Evolutionary conservation across 2,113 vertebrate species (phyloP), one percentile per base, ranked within the genome.

Genomic region (Mormyrus lacerda): DNA sequence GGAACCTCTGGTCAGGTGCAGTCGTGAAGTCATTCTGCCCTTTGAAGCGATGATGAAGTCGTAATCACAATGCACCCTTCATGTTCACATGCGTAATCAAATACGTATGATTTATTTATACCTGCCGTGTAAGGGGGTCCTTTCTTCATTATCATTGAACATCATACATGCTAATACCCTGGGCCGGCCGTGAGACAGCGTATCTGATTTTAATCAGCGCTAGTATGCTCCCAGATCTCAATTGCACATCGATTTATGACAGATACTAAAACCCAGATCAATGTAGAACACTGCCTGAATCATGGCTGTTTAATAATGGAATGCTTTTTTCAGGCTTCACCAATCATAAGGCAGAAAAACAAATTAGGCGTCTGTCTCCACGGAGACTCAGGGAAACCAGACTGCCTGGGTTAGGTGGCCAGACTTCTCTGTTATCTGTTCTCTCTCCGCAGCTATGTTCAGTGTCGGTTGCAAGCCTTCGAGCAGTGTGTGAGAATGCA

Each of bases 151-250:
- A 47, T 47, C 82, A 84, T 42, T 44, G 44, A 47, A 47, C 82
- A 84, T n/a, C 42, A 45, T 84, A 21, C 42, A 84, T 45, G 44
- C 82, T 47, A 42, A 47, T 84, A 47, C 39, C 45, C 44, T 24
- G 19, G 21, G 79, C 44, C 42, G 24, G 79, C 79, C 5, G 8
- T 44, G 19, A 47, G 82, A 47, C 21, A n/a, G 21, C 27, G 19
- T 87, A 35, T 87, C 50, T 39, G 50, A 87, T 51, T 87, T n/a
- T 87, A 84, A 84, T 84, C 82, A 84, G 44, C 4, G 31, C 85
- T 19, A 47, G 27, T 53, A 53, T 87, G 35, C 27, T 35, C 27
- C 85, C 27, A 53, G 11, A 24, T n/a, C 27, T 39, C 47, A 17
- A 10, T 31, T 15, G 47, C 50, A 47, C 82, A 84, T 44, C 39